Evolutionary conservation across 2,797 vertebrate species (phyloP), one percentile per base, ranked within the genome.

Genomic region (Silurus lanzhouensis): DNA sequence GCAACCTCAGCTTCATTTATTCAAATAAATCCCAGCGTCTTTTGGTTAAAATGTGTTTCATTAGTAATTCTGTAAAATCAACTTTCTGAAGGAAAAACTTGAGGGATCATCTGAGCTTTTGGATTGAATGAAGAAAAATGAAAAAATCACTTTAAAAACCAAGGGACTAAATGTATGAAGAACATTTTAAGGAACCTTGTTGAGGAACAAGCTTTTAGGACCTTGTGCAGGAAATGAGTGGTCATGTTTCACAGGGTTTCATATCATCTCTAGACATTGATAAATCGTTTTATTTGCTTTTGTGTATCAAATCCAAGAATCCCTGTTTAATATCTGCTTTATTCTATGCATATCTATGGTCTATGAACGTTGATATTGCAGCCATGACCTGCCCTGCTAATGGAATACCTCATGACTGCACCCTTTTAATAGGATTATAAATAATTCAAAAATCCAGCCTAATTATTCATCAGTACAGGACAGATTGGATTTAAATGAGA

Each of bases 401-500:
- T 72, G 19, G 12, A 27, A 48, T 31, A 77, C 55, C 75, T 52
- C 1, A 2, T 25, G 68, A 72, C 66, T 68, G 52, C 27, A 22
- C 82, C 81, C 74, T 76, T 75, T 75, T 89, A 85, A 85, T 85
- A 58, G 9, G 27, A 57, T 76, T 71, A 81, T 89, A 38, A 85
- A 88, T 89, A 84, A 88, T 89, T 79, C 72, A 88, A 58, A 83
- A 83, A 81, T 88, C 19, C 52, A 19, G 66, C 88, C 72, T 81
- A 81, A 86, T 89, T 90, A 88, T 88, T 88, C 78, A 85, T 83
- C 79, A 83, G 75, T 84, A 86, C 82, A 46, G 46, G 88, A 85
- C 84, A 88, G 84, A 76, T 85, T 87, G 86, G 67, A 88, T 90
- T 89, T 90, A 88, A 87, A 88, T 89, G 67, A 87, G 86, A 81